These are phyloP conservation scores for Crax fasciolata DNA, from an alignment of 2,797 vertebrate genomes.

Conservation along the genomic window DNA sequence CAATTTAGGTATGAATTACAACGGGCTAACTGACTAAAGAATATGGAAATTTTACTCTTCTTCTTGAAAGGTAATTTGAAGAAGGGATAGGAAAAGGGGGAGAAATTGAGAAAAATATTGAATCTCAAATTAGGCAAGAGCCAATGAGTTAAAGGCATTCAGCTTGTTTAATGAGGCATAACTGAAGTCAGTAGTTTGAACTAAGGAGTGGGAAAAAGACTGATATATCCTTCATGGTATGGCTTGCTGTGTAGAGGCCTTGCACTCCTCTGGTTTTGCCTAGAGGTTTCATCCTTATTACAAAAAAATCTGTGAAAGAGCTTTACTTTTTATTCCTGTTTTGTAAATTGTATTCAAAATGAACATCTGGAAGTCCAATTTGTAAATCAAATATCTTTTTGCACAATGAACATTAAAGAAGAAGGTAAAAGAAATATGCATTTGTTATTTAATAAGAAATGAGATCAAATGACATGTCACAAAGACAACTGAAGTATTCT, in stretches of 20 bases:
- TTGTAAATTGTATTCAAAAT: neutral
- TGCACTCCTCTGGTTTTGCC: neutral
- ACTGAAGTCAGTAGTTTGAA: neutral
- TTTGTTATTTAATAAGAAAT: neutral
- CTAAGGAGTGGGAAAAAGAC: neutral
- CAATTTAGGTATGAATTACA: neutral
- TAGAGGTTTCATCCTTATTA: neutral
- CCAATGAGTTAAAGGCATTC: neutral
- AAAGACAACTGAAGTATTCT: neutral
- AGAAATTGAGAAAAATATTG: neutral
- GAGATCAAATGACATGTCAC: neutral
- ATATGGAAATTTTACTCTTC: neutral
- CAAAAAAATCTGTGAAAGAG: neutral
- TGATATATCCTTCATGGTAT: neutral
- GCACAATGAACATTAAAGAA: neutral
- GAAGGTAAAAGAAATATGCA: neutral
- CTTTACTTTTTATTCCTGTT: neutral
- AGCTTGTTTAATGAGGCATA: neutral
- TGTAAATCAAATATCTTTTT: neutral
- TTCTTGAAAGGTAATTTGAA: neutral
- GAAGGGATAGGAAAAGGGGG: neutral
- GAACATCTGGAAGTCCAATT: neutral
- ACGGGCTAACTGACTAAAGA: neutral
- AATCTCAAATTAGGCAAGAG: neutral
- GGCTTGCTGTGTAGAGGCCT: neutral